phyloP scores from a whole-genome alignment of 35 echinoderm and acorn worm species.

The Ptychodera flava region DNA sequence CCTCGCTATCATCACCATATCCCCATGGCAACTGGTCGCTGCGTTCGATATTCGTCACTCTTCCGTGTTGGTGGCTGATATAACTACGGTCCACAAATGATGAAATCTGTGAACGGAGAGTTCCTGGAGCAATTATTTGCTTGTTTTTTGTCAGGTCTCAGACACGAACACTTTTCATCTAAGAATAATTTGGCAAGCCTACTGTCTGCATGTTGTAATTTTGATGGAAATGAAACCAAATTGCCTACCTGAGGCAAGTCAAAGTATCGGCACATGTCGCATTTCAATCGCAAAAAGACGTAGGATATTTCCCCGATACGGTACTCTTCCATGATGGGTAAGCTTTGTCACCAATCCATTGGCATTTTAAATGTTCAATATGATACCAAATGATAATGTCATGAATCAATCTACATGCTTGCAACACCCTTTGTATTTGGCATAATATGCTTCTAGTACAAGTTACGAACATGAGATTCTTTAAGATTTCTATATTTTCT shows the following conservation, averaged over 20 bases:
- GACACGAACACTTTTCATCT: too few relatives aligned
- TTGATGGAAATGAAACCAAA: background rate
- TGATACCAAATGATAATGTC: too few relatives aligned
- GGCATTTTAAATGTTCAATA: too few relatives aligned
- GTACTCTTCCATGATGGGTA: too few relatives aligned
- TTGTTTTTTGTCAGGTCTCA: background rate
- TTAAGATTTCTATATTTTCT: background rate
- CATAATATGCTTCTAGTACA: too few relatives aligned
- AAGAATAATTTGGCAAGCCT: background rate
- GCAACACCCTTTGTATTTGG: too few relatives aligned
- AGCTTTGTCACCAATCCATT: too few relatives aligned
- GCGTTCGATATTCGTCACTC: conserved; percentile 4
- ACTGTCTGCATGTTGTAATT: background rate
- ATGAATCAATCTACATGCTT: too few relatives aligned
- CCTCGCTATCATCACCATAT: conserved; percentile 56
- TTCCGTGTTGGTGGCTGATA: background rate
- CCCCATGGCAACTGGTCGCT: conserved; percentile 33
- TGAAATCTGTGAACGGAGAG: background rate
- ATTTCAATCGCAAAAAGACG: too few relatives aligned
- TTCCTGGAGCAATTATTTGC: background rate
- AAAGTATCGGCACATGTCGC: background rate
- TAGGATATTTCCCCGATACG: too few relatives aligned
- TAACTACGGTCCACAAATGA: background rate
- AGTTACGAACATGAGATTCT: background rate
- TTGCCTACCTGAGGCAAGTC: background rate